Evolutionary conservation across 2,113 vertebrate species (phyloP).

Genomic region (Ramphastos sulfuratus): DNA sequence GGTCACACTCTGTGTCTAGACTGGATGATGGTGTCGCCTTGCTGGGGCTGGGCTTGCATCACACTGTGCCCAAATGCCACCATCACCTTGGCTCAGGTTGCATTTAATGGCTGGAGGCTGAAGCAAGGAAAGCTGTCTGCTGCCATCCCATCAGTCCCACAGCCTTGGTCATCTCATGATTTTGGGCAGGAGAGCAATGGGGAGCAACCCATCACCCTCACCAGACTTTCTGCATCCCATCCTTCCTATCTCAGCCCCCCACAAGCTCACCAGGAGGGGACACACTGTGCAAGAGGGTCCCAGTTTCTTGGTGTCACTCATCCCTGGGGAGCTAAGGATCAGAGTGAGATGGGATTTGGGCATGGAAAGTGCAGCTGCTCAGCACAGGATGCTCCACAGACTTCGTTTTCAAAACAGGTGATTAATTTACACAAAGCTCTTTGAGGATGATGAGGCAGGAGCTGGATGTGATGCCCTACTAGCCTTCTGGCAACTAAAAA

Average conservation of each 20-base stretch:
- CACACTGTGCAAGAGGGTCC: background rate
- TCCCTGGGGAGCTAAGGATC: background rate
- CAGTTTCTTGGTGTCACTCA: rapidly evolving
- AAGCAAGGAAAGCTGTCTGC: background rate
- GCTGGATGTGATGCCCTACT: background rate
- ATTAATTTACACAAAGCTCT: background rate
- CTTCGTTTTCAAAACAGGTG: background rate
- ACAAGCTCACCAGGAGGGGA: background rate
- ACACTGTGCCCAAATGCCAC: background rate
- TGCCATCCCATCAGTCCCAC: rapidly evolving
- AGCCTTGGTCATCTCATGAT: rapidly evolving
- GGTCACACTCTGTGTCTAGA: background rate
- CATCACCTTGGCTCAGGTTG: background rate
- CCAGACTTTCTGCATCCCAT: rapidly evolving
- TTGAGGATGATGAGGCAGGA: background rate
- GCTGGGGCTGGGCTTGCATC: background rate
- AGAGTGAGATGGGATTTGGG: background rate
- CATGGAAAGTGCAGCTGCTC: background rate
- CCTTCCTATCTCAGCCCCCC: background rate
- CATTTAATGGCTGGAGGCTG: background rate
- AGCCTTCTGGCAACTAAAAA: background rate
- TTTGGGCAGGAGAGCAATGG: background rate
- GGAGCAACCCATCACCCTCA: background rate
- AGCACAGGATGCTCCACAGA: background rate
- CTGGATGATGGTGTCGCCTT: background rate